phyloP scores from a whole-genome alignment of 1,140 invertebrate genomes.

The Monomorium pharaonis region DNA sequence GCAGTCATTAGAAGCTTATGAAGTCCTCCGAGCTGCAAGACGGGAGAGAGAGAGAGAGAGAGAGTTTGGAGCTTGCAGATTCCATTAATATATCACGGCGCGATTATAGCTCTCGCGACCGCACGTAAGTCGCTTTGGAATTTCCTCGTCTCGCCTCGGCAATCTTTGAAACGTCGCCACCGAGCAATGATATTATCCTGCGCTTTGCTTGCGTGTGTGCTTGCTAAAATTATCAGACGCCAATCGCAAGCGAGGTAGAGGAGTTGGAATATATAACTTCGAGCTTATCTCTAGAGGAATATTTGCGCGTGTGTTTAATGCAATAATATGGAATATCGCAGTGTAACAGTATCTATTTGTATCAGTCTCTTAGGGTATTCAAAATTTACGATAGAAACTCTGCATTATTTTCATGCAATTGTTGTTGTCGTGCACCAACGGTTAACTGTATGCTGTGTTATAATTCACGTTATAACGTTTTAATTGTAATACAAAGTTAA shows the following conservation, averaged over 20 bases:
- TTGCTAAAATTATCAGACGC: background rate
- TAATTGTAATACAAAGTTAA: slow-evolving; percentile 23
- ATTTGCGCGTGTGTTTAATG: background rate
- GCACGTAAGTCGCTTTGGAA: slow-evolving; percentile 12
- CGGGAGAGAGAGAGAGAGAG: background rate
- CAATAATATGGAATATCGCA: background rate
- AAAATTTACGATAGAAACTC: background rate
- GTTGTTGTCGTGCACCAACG: background rate
- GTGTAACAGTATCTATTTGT: background rate
- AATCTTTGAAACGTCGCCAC: background rate
- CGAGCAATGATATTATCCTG: background rate
- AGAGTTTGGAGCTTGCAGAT: background rate
- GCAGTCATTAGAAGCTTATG: slow-evolving; percentile 27
- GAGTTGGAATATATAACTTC: background rate
- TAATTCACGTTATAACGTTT: slow-evolving; percentile 7
- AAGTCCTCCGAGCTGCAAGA: slow-evolving; percentile 16
- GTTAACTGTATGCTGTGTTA: background rate
- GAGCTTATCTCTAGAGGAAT: slow-evolving; percentile 3
- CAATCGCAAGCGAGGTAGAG: background rate
- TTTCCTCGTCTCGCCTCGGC: background rate
- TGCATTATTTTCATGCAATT: slow-evolving; percentile 1
- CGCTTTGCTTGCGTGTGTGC: slow-evolving; percentile 8
- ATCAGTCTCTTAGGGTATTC: background rate
- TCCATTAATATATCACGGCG: background rate
- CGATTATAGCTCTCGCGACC: background rate